Evolutionary conservation across 2,797 vertebrate genomes (phyloP), one percentile per base, ranked within the genome.

Genomic region (Liparis tanakae): DNA sequence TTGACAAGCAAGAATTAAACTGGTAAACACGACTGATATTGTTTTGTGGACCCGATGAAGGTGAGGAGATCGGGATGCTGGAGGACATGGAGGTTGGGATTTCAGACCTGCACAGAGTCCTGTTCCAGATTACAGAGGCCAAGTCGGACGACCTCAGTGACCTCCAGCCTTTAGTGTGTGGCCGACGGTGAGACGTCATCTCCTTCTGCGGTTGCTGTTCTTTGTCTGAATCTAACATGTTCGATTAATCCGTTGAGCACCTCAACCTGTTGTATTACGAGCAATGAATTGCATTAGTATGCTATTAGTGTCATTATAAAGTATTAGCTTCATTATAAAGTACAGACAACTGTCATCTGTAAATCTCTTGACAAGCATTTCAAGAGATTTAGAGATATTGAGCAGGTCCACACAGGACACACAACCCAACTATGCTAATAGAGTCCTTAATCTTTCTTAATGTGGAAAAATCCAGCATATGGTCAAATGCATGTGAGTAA

Each of bases 61-160:
- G 97, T 92, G 98, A 99, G 80, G 98, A 99, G 93, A 95, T 98
- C 0, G 97, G 98, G 60, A 99, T 99, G 98, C 94, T 99, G 43
- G 97, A 99, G 91, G 98, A 99, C 87, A 99, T 99, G 98, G 95
- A 96, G 80, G 94, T 98, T 71, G 96, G 96, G 59, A 96, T 99
- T 92, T 95, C 97, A 54, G 98, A 99, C 90, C 93, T 99, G 87
- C 96, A 95, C 77, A 96, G 95, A 91, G 96, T 99, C 1, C 83
- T 91, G 37, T 99, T 99, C 93, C 97, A 95, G 94, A 96, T 99
- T 69, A 96, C 94, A 51, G 96, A 97, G 93, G 97, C 96, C 66
- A 95, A 95, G 84, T 96, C 96, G 33, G 96, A 95, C 36, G 91
- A 95, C 41, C 89, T 90, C 15, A 76, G 65, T 50, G 96, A 97